Conservation (phyloP, 2,888 invertebrate species). For the Pristionchus maxplancki region DNA sequence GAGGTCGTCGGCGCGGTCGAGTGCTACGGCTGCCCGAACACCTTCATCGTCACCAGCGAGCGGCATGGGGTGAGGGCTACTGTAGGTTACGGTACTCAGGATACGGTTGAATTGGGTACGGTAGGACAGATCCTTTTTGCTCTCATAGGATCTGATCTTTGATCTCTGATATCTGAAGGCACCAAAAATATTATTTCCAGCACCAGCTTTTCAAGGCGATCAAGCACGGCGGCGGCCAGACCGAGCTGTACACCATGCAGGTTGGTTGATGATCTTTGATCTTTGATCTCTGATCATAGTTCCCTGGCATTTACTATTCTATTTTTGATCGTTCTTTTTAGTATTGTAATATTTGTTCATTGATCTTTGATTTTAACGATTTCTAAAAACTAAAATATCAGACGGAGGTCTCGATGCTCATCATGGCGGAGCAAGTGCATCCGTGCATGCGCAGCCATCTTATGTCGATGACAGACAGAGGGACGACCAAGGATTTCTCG, state of each 20-base stretch:
- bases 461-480: neutral
- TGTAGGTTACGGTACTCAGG: no score
- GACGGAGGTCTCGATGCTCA: neutral
- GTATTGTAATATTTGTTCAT: neutral
- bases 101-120: no score
- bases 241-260: conserved; percentile 30
- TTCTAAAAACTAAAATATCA: no score
- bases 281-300: neutral
- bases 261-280: neutral
- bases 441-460: neutral
- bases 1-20: conserved; percentile 11
- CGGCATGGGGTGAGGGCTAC: neutral
- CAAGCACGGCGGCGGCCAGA: conserved; percentile 10
- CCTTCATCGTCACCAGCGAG: conserved; percentile 13
- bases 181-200: no score
- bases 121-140: no score
- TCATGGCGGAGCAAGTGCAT: conserved; percentile 15
- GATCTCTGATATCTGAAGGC: neutral
- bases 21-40: conserved; percentile 12
- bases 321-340: neutral
- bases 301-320: neutral
- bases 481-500: conserved; percentile 45
- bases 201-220: conserved; percentile 12
- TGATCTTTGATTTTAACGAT: neutral
- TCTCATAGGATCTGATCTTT: neutral